Conservation (phyloP, 2,113 vertebrate genomes). For the Oncorhynchus masou region DNA sequence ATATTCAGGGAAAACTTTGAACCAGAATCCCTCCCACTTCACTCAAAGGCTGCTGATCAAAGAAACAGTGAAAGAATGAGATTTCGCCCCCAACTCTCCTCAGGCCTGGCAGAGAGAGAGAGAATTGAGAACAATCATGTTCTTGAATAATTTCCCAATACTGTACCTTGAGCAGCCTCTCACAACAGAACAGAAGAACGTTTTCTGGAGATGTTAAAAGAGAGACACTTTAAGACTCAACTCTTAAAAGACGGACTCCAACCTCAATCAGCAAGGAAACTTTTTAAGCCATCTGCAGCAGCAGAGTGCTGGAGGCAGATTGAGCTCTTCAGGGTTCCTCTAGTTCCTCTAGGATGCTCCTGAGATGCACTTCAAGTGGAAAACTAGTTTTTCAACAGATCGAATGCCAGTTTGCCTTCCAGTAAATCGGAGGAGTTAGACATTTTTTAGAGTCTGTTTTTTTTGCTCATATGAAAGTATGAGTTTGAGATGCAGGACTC, state of each 20-base stretch:
- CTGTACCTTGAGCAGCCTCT: background rate
- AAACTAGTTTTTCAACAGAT: background rate
- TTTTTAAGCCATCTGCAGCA: background rate
- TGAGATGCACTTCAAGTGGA: slow-evolving; percentile 13
- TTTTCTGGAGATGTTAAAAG: slow-evolving; percentile 15
- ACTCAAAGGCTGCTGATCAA: background rate
- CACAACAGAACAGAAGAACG: background rate
- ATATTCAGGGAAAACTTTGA: background rate
- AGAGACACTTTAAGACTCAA: slow-evolving; percentile 31
- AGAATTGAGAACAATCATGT: slow-evolving; percentile 11
- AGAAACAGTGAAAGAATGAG: background rate
- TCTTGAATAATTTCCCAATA: background rate
- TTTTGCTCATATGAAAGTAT: background rate
- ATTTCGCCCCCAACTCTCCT: background rate
- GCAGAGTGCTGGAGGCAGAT: background rate
- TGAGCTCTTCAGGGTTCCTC: slow-evolving; percentile 1
- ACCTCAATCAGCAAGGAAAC: slow-evolving; percentile 8
- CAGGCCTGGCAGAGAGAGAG: background rate
- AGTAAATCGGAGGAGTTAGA: background rate
- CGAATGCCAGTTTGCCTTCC: background rate
- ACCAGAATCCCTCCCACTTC: background rate
- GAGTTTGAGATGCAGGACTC: background rate
- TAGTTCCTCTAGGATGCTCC: background rate
- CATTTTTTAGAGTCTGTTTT: background rate
- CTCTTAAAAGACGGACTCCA: background rate